Evolutionary conservation across 1,140 invertebrate genomes (phyloP).

Genomic region (Sesamia nonagrioides): DNA sequence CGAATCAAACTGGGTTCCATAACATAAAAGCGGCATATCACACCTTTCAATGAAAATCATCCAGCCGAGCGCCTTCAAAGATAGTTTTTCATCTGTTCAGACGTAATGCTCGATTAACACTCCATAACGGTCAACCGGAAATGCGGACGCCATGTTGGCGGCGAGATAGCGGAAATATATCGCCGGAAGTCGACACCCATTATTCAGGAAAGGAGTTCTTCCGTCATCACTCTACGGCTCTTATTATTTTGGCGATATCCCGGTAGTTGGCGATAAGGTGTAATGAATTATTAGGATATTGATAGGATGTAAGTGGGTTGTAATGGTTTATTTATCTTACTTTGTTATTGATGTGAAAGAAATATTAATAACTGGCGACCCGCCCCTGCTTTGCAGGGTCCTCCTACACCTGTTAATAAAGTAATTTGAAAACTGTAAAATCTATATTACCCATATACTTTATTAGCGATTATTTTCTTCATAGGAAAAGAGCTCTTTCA

Average conservation of each 20-base stretch:
- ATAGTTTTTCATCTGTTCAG: conserved; percentile 82
- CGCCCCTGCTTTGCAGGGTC: no score
- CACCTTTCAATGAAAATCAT: conserved; percentile 56
- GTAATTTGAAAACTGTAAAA: no score
- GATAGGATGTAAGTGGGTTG: conserved; percentile 10
- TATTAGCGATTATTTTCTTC: no score
- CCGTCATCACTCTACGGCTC: conserved; percentile 80
- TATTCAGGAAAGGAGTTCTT: conserved; percentile 83
- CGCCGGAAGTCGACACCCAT: conserved; percentile 81
- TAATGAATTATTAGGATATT: conserved; percentile 38
- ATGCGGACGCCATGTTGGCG: conserved; percentile 78
- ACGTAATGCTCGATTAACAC: conserved; percentile 84
- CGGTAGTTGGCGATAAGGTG: conserved; percentile 19
- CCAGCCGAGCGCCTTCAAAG: conserved; percentile 51
- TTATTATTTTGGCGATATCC: conserved; percentile 65
- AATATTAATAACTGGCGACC: neutral
- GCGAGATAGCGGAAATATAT: conserved; percentile 86
- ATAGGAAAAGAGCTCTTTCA: no score
- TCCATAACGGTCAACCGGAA: conserved; percentile 83
- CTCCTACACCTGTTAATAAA: no score
- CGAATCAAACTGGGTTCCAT: neutral
- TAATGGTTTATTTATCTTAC: conserved; percentile 15
- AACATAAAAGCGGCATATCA: neutral
- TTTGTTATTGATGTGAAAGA: neutral
- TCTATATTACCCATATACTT: no score